Base-by-base conservation (phyloP, 2,888 invertebrate genomes). In the Tetanocera ferruginea region DNA sequence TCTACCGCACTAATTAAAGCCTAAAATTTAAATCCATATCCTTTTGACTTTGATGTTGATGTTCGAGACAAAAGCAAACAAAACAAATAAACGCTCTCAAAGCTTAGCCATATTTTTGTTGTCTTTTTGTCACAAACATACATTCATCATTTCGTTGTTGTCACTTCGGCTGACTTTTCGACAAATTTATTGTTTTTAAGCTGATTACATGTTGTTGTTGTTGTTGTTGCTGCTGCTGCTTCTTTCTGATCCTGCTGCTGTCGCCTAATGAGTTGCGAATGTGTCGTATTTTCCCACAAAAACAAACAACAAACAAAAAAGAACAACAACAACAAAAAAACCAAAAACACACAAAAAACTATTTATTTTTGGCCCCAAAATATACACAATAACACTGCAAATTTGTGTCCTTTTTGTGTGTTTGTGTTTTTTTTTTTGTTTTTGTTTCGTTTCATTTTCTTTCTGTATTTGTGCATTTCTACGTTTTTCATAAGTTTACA, bases 141-240 rank as follows among this genome's bases (percentile, higher is more conserved):
- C 43, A 72, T 60, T 60, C 37, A 57, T 57, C 23, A 52, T 69
- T 43, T 69, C 55, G 70, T 71, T 71, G 70, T 71, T 31, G 70
- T 74, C 64, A 64, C 64, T 34, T 23, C 37, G 64, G 51, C 67
- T 75, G 67, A 67, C 75, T 75, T 75, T 75, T 75, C 55, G 55
- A 67, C 75, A 75, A 75, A 75, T 75, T 75, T 75, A 66, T 75
- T 51, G 67, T 67, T 55, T 67, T 43, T 75, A 75, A 67, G 75
- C 75, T 43, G 75, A 67, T 75, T 66, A 75, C 4, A 8, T 31
- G 19, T 31, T 64, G 55, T 71, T 60, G 52, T 52, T 37, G 23
- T 51, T 74, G 49, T 51, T 64, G 62, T 23, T 70, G 62, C 49
- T 43, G 57, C 43, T 76, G 67, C 23, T 67, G 34, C 34, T 52